Evolutionary conservation across 2,113 vertebrate species (phyloP), one percentile per base, ranked within the genome.

Genomic region (Bos taurus): DNA sequence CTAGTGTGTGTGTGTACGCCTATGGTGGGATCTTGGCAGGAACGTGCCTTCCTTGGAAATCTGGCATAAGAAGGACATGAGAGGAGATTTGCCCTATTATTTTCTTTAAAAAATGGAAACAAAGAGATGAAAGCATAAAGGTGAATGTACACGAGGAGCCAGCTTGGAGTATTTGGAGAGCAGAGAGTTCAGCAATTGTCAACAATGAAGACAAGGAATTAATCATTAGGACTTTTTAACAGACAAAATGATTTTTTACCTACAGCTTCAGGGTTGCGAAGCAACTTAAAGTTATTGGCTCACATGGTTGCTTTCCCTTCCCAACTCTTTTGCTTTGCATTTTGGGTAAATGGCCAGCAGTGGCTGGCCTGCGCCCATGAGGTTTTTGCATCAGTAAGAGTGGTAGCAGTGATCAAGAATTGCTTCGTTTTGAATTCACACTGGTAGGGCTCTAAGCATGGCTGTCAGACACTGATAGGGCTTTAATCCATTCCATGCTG

Each of bases 41-140:
- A 90, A 95, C 9, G 43, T 95, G 3, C 50, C 30, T 84, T 97
- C 71, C 74, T 83, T 97, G 48, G 67, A 91, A 89, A 95, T 48
- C 50, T 93, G 81, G 67, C 25, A 28, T 82, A 90, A 94, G 36
- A 54, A 81, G 28, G 88, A 60, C 30, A 43, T 17, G 7, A 90
- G 15, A 78, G n/a, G 83, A 92, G 25, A 95, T 71, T 56, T 93
- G 56, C 6, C 11, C 33, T 64, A 43, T 56, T 91, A 8, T 16
- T 89, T 95, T 91, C 30, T 21, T 64, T 13, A 3, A 4, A 81
- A 84, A 43, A 36, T 2, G 2, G 62, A 59, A 91, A n/a, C 8
- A 50, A 86, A 96, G 13, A 93, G 80, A 92, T 46, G 17, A 90
- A 85, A 78, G 2, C 30, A 77, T 40, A 84, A 85, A 90, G 48